phyloP scores from a whole-genome alignment of 2,797 vertebrate genomes.

The Myotis findleyi region DNA sequence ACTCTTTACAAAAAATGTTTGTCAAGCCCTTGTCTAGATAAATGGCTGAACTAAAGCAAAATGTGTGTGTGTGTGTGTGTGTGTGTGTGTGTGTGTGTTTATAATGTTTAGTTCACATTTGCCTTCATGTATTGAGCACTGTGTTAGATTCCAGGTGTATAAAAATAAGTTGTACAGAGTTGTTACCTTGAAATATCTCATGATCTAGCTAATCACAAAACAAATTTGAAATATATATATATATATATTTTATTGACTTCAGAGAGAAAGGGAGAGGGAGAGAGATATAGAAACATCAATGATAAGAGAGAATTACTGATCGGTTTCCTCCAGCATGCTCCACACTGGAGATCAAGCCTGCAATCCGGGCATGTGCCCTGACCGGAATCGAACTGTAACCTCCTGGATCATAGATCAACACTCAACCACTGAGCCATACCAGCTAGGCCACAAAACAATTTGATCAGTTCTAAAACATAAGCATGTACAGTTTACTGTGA shows the following conservation, averaged over 20 bases:
- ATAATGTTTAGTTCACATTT: not conserved
- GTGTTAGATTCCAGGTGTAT: not conserved
- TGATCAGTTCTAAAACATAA: not conserved
- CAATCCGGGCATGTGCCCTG: too few species aligned
- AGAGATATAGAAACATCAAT: too few species aligned
- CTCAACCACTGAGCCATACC: too few species aligned
- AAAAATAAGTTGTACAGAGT: slow-evolving; percentile 11
- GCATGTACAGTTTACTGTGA: not conserved
- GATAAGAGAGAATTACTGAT: too few species aligned
- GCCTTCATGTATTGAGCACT: not conserved
- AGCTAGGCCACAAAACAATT: not conserved
- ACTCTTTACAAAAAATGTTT: not conserved
- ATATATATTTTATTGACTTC: too few species aligned
- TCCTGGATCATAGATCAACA: too few species aligned
- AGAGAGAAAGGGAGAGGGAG: too few species aligned
- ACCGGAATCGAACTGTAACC: too few species aligned
- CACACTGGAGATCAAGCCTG: too few species aligned
- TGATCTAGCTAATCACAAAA: not conserved
- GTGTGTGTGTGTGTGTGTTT: not conserved
- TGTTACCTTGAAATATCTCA: not conserved
- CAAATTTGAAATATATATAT: too few species aligned
- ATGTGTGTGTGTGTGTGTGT: not conserved
- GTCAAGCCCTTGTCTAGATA: not conserved
- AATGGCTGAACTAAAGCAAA: slow-evolving; percentile 47
- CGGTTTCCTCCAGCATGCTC: too few species aligned